These are phyloP conservation scores for Halcyon badia DNA, from an alignment of 2,797 vertebrate genomes.

Conservation along the genomic window DNA sequence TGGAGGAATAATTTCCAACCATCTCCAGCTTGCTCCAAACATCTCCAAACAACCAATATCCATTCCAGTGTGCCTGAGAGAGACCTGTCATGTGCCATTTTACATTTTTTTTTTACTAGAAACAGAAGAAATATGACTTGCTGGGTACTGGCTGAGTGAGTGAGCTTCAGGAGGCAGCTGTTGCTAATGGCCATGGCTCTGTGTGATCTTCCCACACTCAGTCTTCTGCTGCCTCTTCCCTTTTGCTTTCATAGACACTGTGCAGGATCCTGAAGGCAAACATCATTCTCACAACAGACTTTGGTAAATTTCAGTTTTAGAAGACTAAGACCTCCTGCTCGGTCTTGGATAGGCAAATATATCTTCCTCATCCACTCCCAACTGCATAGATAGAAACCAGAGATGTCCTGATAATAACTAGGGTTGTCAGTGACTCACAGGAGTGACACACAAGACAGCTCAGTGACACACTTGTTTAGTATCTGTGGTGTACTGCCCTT, in stretches of 20 bases:
- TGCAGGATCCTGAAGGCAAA: neutral
- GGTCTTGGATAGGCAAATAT: neutral
- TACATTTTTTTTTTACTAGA: neutral
- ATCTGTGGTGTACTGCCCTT: neutral
- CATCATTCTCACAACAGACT: neutral
- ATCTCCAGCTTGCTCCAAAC: rapidly evolving
- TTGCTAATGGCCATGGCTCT: rapidly evolving
- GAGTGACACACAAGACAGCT: neutral
- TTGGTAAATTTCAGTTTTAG: neutral
- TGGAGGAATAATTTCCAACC: neutral
- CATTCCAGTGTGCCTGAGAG: rapidly evolving
- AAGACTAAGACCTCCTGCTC: neutral
- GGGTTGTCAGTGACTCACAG: neutral
- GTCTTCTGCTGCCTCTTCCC: neutral
- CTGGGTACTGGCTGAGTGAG: neutral
- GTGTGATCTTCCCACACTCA: neutral
- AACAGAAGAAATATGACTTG: neutral
- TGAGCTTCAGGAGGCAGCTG: neutral
- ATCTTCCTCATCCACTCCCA: neutral
- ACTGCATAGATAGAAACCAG: neutral
- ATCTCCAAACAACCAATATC: neutral
- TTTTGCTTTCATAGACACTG: neutral
- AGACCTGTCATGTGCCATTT: neutral
- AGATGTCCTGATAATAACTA: rapidly evolving
- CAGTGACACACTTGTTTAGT: neutral